Base-by-base conservation (phyloP, 2,797 vertebrate genomes). In the Lateolabrax maculatus region DNA sequence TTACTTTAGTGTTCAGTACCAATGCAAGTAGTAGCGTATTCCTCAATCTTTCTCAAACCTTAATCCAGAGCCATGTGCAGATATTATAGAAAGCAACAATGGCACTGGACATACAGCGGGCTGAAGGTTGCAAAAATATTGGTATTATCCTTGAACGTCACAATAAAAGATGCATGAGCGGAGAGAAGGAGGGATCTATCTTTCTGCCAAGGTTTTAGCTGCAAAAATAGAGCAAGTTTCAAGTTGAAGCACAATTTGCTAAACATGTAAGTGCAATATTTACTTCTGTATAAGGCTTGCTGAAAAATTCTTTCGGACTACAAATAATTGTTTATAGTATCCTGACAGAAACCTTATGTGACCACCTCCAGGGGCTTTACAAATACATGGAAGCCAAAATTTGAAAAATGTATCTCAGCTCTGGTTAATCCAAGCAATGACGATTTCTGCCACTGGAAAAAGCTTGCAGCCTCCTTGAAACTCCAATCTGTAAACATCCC, bases 211-310 rank as follows among this genome's bases (percentile, higher is more conserved):
- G 62, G 10, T 44, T 69, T 84, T 41, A 48, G 49, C 29, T 65
- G 65, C 11, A 78, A 77, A 84, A 67, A 83, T 70, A 67, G 63
- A 81, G 68, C 3, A 44, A 51, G 52, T 74, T 72, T 85, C 21
- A 56, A 62, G 57, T 46, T 43, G 44, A 52, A 48, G 68, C 57
- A 81, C 58, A 77, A 43, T 31, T 75, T 56, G 63, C 41, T 70
- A 69, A 69, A 57, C 36, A 66, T 71, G 37, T 52, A 68, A 60
- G 69, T 27, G 61, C 25, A 52, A 78, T 64, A 76, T 51, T 67
- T 53, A 82, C 60, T 79, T 69, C 3, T 67, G 10, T 73, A 65
- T 7, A 10, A 18, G 31, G 37, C 60, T 80, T 44, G 36, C 55
- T 41, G 23, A 81, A 72, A 81, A 75, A n/a, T 51, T 37, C 23